Percentiles rank a stretch among this genome's conserved stretches.
These are phyloP conservation scores for Clepsis dumicolana DNA, from an alignment of 2,888 invertebrate species.

Conservation along the genomic window DNA sequence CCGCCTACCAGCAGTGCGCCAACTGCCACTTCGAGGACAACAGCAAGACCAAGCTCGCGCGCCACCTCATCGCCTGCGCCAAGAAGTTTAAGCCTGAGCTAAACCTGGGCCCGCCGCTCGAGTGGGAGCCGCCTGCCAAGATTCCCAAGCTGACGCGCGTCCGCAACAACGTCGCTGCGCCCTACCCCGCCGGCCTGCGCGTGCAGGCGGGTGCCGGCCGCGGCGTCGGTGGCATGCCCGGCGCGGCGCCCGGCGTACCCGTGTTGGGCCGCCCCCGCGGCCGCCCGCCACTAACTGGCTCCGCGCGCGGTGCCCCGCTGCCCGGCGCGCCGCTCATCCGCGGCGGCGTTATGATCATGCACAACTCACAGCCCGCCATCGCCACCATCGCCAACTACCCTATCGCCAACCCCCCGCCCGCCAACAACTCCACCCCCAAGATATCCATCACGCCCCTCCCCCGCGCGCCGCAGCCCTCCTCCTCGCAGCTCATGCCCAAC, in stretches of 20 bases:
- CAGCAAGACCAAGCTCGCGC: constrained; percentile 95
- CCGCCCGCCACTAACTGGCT: constrained; percentile 72
- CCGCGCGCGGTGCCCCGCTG: constrained; percentile 67
- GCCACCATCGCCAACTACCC: constrained; percentile 79
- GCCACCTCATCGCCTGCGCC: constrained; percentile 95
- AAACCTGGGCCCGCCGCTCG: constrained; percentile 94
- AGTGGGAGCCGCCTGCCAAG: constrained; percentile 98
- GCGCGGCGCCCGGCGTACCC: constrained; percentile 66
- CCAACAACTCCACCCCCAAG: constrained; percentile 90
- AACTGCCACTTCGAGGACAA: constrained; percentile 98
- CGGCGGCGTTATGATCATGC: constrained; percentile 90
- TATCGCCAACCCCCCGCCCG: constrained; percentile 68
- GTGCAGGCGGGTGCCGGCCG: constrained; percentile 75
- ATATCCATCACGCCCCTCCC: constrained; percentile 97
- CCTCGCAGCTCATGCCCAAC: constrained; percentile 70
- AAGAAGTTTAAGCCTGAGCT: constrained; percentile 96
- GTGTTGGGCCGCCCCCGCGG: constrained; percentile 77
- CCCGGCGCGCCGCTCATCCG: constrained; percentile 81
- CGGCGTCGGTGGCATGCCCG: constrained; percentile 62
- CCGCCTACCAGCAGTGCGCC: constrained; percentile 96
- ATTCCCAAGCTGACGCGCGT: constrained; percentile 90
- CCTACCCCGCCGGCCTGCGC: constrained; percentile 81
- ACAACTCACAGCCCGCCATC: constrained; percentile 82
- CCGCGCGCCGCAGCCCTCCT: constrained; percentile 86
- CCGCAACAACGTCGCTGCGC: constrained; percentile 74